phyloP scores from a whole-genome alignment of 2,888 invertebrate genomes.

The Cheilosia pagana region DNA sequence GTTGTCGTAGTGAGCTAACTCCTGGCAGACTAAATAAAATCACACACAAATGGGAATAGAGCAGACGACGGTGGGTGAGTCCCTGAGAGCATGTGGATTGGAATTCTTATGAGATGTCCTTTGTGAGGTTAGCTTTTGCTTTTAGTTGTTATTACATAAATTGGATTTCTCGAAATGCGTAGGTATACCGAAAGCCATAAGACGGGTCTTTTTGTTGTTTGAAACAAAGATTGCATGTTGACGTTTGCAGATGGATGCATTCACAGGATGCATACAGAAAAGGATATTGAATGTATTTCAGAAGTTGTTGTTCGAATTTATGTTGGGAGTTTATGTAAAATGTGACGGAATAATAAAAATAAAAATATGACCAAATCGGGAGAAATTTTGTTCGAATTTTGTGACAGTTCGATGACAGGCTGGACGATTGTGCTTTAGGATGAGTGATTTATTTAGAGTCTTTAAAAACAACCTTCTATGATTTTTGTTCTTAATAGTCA shows the following conservation, averaged over 20 bases:
- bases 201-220: constrained; percentile 4
- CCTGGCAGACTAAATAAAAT: constrained; percentile 7
- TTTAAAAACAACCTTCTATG: too few species aligned
- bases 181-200: constrained; percentile 1
- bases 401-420: too few species aligned
- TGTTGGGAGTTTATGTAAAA: constrained; percentile 10
- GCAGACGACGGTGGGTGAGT: neutral
- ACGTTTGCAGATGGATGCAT: neutral
- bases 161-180: constrained; percentile 17
- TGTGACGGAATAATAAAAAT: too few species aligned
- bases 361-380: too few species aligned
- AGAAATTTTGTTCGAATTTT: too few species aligned
- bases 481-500: too few species aligned
- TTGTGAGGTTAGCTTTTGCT: constrained; percentile 30
- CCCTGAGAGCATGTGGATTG: constrained; percentile 1
- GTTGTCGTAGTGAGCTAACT: neutral
- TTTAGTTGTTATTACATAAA: constrained; percentile 23
- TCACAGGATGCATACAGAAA: neutral
- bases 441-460: too few species aligned
- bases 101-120: constrained; percentile 14
- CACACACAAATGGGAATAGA: neutral
- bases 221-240: constrained; percentile 18
- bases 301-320: constrained; percentile 30
- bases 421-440: too few species aligned
- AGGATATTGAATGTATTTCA: constrained; percentile 1